These are phyloP conservation scores for Sebastolobus altivelis DNA, from an alignment of 2,797 vertebrate species.

Conservation along the genomic window DNA sequence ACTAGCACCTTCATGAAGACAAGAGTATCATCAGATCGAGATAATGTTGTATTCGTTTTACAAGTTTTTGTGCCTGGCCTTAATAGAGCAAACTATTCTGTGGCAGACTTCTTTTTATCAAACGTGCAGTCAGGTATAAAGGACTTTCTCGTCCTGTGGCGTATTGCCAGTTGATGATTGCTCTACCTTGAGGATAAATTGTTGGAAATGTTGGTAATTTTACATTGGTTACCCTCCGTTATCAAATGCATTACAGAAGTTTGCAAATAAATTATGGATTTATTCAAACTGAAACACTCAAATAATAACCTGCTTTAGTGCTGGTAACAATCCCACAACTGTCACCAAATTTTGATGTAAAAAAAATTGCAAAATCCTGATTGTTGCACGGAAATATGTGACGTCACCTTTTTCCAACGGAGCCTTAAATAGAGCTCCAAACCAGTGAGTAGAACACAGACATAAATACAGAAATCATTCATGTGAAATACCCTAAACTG, in stretches of 20 bases:
- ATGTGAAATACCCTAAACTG: not conserved
- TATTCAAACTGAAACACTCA: not conserved
- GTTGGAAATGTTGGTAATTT: not conserved
- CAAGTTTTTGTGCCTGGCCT: not conserved
- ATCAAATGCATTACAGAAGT: not conserved
- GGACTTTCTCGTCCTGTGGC: not conserved
- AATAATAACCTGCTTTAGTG: not conserved
- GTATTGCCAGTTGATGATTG: not conserved
- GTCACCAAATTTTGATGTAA: not conserved
- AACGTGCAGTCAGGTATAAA: not conserved
- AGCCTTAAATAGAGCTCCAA: not conserved
- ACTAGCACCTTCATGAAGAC: not conserved
- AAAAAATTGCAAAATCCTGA: not conserved
- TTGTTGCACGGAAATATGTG: not conserved
- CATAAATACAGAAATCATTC: not conserved
- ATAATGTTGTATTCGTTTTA: not conserved
- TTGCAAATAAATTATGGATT: not conserved
- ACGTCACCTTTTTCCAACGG: constrained; percentile 9
- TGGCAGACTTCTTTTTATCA: not conserved
- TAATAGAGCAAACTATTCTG: not conserved
- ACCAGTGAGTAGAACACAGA: not conserved
- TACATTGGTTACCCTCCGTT: not conserved
- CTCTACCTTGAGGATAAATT: not conserved
- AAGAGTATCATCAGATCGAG: not conserved
- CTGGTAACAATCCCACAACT: not conserved